phyloP scores from a whole-genome alignment of 1,140 invertebrate genomes.

The Diabrotica virgifera region DNA sequence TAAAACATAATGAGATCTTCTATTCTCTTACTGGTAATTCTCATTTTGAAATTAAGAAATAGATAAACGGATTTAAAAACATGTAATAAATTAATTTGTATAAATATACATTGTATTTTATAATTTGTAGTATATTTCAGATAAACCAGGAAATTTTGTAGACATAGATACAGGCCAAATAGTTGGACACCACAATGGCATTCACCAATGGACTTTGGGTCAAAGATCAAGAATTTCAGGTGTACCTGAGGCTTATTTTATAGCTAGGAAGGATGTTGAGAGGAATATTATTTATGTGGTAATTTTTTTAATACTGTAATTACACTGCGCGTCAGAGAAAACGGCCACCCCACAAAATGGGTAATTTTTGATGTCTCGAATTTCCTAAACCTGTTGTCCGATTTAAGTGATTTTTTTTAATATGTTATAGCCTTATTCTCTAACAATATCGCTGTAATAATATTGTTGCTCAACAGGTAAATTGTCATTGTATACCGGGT shows the following conservation, averaged over 20 bases:
- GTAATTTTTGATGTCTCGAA: too few species aligned
- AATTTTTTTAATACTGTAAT: too few species aligned
- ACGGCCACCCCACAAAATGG: too few species aligned
- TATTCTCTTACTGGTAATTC: not conserved
- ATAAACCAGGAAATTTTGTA: constrained; percentile 76
- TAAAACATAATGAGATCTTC: not conserved
- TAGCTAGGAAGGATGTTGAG: constrained; percentile 66
- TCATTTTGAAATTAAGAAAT: not conserved
- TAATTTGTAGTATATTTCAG: constrained; percentile 70
- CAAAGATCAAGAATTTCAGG: constrained; percentile 69
- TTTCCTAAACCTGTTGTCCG: too few species aligned
- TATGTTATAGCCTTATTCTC: too few species aligned
- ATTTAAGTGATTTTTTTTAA: too few species aligned
- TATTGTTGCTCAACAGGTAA: too few species aligned
- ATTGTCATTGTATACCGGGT: too few species aligned
- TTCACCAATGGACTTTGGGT: constrained; percentile 91
- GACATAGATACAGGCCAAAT: constrained; percentile 74
- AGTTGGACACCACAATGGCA: constrained; percentile 81
- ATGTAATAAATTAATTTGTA: not conserved
- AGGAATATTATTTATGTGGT: constrained; percentile 81
- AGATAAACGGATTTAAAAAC: not conserved
- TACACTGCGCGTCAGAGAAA: too few species aligned
- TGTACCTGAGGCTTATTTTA: constrained; percentile 61
- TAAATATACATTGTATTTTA: not conserved
- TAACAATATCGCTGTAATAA: too few species aligned